Evolutionary conservation across 2,888 invertebrate genomes (phyloP).

Genomic region (Sminthurides aquaticus): DNA sequence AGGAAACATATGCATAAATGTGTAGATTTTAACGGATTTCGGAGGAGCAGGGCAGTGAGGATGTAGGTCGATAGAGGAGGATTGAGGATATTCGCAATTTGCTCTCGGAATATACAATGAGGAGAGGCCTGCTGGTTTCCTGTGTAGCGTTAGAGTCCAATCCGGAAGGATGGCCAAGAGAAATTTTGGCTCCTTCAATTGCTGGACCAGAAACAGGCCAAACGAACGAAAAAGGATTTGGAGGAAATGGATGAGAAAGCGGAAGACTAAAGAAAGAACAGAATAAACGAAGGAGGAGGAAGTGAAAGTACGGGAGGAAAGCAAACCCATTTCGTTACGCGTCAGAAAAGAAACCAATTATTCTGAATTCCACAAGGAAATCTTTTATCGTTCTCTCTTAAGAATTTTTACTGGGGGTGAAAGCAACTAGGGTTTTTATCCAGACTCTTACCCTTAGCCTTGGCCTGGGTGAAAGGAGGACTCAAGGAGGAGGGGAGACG

Average conservation of each 20-base stretch:
- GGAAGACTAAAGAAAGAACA: background rate
- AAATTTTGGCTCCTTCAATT: too few relatives aligned
- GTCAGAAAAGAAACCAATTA: slow-evolving; percentile 43
- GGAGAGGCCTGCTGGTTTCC: too few relatives aligned
- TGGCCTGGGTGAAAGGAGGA: too few relatives aligned
- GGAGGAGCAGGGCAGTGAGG: too few relatives aligned
- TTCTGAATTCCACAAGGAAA: slow-evolving; percentile 42
- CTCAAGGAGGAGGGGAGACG: too few relatives aligned
- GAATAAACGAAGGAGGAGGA: background rate
- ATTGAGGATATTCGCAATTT: background rate
- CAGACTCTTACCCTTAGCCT: too few relatives aligned
- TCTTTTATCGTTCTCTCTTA: slow-evolving; percentile 36
- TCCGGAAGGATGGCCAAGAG: too few relatives aligned
- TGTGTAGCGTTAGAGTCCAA: too few relatives aligned
- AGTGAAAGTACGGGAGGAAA: slow-evolving; percentile 9
- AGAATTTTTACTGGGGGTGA: background rate
- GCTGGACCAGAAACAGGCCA: too few relatives aligned
- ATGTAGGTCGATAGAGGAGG: background rate
- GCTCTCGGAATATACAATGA: too few relatives aligned
- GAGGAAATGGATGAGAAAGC: background rate
- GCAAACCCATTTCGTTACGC: slow-evolving; percentile 42
- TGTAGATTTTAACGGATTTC: background rate
- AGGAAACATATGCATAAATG: background rate
- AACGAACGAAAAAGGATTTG: too few relatives aligned
- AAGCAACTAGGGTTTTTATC: too few relatives aligned